These are phyloP conservation scores for Geococcyx californianus DNA, from an alignment of 2,113 vertebrate species.

Conservation along the genomic window DNA sequence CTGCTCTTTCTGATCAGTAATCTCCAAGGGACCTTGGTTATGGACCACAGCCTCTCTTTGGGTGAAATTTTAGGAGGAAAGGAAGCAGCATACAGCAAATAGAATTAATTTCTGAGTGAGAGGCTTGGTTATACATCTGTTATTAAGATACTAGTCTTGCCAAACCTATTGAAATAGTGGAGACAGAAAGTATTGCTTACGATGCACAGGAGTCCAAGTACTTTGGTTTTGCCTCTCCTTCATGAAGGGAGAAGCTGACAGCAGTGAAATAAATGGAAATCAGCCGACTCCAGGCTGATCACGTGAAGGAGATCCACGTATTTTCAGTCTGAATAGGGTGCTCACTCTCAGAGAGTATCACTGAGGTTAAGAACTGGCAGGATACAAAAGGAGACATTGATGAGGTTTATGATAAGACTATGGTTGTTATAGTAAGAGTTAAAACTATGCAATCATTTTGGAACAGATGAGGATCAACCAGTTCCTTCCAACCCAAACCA, in stretches of 20 bases:
- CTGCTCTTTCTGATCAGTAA: conserved; percentile 34
- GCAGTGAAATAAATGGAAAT: background rate
- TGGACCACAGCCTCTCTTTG: background rate
- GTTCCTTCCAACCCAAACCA: too few species aligned
- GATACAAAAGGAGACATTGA: background rate
- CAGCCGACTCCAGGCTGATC: background rate
- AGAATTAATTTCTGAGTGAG: background rate
- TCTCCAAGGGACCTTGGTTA: conserved; percentile 23
- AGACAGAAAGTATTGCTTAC: background rate
- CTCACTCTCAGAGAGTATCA: background rate
- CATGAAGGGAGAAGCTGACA: background rate
- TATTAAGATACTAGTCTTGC: background rate
- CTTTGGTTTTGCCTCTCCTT: background rate
- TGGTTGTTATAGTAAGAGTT: background rate
- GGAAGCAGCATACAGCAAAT: background rate
- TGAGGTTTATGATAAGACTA: background rate
- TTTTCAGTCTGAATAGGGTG: background rate
- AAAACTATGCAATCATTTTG: background rate
- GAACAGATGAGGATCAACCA: background rate
- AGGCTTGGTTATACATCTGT: background rate
- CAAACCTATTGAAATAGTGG: background rate
- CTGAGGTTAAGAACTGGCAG: background rate
- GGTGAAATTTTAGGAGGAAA: conserved; percentile 27
- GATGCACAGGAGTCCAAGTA: background rate
- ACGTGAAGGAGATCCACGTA: background rate